phyloP scores from a whole-genome alignment of 2,113 vertebrate genomes.

The Mungos mungo region DNA sequence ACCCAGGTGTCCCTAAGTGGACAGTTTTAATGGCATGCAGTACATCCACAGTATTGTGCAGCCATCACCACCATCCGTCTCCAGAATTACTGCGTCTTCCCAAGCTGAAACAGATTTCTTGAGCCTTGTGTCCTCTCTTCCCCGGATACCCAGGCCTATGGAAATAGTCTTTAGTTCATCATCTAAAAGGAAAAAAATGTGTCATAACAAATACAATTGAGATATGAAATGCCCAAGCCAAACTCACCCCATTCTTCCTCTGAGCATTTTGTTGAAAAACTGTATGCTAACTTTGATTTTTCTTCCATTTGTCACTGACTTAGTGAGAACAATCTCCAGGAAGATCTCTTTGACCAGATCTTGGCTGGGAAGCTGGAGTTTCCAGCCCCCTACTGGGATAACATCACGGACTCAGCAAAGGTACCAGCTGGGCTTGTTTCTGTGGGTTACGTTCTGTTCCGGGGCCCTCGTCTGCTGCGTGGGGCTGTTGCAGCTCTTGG shows the following conservation, averaged over 20 bases:
- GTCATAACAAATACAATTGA: not conserved
- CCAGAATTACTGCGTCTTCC: not conserved
- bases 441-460: accelerated
- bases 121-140: not conserved
- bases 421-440: slow-evolving; percentile 73
- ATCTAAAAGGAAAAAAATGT: not conserved
- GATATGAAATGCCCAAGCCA: not conserved
- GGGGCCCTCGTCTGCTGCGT: accelerated
- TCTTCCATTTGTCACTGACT: not conserved
- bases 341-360: slow-evolving; percentile 99
- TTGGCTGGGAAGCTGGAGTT: slow-evolving; percentile 94
- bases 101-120: not conserved
- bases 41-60: accelerated
- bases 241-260: accelerated
- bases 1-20: too few species aligned
- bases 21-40: not conserved
- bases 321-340: slow-evolving; percentile 96
- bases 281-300: not conserved
- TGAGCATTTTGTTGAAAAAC: not conserved
- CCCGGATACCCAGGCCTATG: not conserved
- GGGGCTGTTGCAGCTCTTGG: too few species aligned
- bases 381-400: slow-evolving; percentile 98
- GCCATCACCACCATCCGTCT: accelerated
- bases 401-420: slow-evolving; percentile 95
- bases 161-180: not conserved